Conservation (phyloP, 2,888 invertebrate species). For the Chrysolina haemoptera region DNA sequence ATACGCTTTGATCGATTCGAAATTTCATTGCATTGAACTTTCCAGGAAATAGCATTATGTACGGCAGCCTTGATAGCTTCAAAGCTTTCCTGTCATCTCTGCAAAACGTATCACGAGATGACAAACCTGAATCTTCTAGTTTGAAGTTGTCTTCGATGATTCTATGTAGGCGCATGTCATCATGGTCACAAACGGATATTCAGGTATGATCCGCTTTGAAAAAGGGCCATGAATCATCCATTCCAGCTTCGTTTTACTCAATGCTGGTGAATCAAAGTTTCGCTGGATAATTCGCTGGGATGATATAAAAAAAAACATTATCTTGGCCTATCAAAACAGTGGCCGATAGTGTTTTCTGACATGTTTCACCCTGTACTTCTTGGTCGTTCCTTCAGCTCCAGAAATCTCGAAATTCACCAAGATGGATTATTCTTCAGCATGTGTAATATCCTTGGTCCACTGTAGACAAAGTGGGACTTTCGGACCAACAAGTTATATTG, state of each 20-base stretch:
- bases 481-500: background rate
- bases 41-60: too few species aligned
- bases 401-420: background rate
- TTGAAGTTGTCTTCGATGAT: too few species aligned
- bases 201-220: background rate
- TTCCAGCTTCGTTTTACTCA: background rate
- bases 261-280: background rate
- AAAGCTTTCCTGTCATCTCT: background rate
- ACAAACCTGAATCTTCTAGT: background rate
- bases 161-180: background rate
- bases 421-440: background rate
- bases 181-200: background rate
- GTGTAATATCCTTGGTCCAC: background rate
- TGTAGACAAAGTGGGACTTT: background rate
- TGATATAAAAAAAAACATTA: background rate
- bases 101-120: too few species aligned
- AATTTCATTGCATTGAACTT: too few species aligned
- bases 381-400: background rate
- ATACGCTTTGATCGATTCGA: too few species aligned
- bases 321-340: background rate
- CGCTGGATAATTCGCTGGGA: background rate
- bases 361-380: background rate
- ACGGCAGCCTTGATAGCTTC: too few species aligned
- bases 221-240: background rate
- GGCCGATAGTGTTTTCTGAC: background rate